Percentiles rank a stretch among this genome's conserved stretches.
phyloP scores from a whole-genome alignment of 2,797 vertebrate species.

The Molossus molossus region DNA sequence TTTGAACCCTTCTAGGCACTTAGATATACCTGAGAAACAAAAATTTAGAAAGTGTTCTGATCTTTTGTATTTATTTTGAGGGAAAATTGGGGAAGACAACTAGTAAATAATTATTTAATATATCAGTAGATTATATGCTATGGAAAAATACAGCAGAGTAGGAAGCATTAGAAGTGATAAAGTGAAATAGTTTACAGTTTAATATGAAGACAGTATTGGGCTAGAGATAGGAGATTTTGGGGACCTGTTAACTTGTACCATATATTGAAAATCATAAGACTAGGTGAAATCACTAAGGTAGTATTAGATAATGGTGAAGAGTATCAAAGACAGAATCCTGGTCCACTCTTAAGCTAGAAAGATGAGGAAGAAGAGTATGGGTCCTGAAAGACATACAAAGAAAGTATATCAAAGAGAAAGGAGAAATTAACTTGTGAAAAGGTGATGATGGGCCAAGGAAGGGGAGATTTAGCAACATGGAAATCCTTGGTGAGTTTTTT shows the following conservation, averaged over 20 bases:
- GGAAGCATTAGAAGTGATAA: not conserved
- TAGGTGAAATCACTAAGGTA: not conserved
- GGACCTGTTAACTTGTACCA: not conserved
- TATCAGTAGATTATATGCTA: not conserved
- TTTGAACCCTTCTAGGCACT: not conserved
- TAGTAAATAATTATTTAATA: not conserved
- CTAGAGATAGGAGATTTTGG: not conserved
- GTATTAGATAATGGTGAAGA: not conserved
- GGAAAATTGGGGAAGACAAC: not conserved
- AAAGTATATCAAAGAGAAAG: slow-evolving; percentile 6
- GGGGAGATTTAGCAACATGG: not conserved
- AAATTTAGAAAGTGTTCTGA: not conserved
- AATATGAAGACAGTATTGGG: not conserved
- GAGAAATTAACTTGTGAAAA: not conserved
- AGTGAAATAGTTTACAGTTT: not conserved
- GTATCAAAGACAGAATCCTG: not conserved
- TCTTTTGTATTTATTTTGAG: not conserved
- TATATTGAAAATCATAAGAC: slow-evolving; percentile 3
- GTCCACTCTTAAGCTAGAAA: not conserved
- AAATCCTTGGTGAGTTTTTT: not conserved
- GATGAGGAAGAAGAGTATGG: not conserved
- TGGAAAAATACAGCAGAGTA: not conserved
- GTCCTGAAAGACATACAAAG: not conserved
- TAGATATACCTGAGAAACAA: not conserved
- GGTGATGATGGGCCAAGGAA: not conserved